Evolutionary conservation across 2,113 vertebrate genomes (phyloP).

Genomic region (Corythornis cristatus): DNA sequence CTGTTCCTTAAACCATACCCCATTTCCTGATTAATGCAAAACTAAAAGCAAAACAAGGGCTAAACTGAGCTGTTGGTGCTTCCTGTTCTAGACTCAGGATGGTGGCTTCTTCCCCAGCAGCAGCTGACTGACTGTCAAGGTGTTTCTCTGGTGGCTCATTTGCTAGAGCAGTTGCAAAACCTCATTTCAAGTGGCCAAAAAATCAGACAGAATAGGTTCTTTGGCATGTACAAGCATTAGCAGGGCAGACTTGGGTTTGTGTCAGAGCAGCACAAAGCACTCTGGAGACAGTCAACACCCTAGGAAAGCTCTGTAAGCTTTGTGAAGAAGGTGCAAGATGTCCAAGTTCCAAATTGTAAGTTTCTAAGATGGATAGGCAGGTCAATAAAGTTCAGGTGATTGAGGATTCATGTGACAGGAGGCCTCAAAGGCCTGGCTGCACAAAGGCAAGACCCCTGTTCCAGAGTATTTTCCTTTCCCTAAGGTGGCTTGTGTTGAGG

Average conservation of each 20-base stretch:
- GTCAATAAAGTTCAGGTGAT: background rate
- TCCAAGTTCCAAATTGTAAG: background rate
- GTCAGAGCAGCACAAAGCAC: background rate
- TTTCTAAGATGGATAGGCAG: background rate
- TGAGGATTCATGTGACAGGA: background rate
- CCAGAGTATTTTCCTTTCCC: background rate
- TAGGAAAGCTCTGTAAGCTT: background rate
- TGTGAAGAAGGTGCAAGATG: background rate
- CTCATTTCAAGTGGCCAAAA: background rate
- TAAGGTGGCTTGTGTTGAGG: background rate
- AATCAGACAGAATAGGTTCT: background rate
- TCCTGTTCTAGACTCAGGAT: background rate
- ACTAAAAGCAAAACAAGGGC: background rate
- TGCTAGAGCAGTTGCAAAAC: background rate
- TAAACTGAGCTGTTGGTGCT: background rate
- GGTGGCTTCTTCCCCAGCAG: background rate
- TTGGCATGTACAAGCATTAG: background rate
- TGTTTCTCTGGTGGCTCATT: constrained; percentile 1
- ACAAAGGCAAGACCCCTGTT: background rate
- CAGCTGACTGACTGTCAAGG: background rate
- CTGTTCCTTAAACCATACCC: background rate
- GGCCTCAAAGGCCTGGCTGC: background rate
- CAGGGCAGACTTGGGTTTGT: background rate
- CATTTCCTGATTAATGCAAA: constrained; percentile 1
- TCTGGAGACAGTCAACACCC: background rate